Conservation (phyloP, 2,113 vertebrate genomes). For the Micromys minutus region DNA sequence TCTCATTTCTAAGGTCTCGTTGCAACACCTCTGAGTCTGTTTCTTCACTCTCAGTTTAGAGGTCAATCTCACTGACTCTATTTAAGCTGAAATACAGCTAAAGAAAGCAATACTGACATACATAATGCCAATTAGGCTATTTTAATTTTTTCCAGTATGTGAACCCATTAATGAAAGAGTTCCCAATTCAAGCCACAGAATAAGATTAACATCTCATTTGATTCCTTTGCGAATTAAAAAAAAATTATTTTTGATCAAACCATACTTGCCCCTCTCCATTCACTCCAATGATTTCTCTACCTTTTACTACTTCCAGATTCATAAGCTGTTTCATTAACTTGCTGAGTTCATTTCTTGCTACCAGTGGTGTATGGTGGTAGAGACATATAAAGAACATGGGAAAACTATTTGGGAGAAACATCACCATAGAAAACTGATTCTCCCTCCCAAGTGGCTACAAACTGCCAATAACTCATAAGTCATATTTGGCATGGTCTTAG, state of each 20-base stretch:
- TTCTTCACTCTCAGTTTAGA: neutral
- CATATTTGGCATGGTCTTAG: neutral
- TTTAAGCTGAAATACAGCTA: neutral
- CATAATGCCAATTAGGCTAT: neutral
- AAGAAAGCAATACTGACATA: neutral
- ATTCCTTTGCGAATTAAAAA: neutral
- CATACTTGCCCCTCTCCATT: neutral
- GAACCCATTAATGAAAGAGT: neutral
- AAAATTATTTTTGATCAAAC: neutral
- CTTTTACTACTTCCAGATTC: neutral
- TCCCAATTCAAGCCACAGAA: accelerated
- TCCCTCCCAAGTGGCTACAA: neutral
- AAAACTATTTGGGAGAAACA: neutral
- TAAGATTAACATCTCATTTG: neutral
- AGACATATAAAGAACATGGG: neutral
- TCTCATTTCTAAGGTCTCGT: neutral
- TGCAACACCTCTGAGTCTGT: neutral
- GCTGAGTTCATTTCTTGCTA: neutral
- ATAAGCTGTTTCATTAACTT: neutral
- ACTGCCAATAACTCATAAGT: neutral
- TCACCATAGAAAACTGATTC: neutral
- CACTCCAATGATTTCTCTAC: neutral
- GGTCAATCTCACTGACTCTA: neutral
- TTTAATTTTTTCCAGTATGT: too few relatives aligned
- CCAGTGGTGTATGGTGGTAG: neutral